Evolutionary conservation across 2,888 invertebrate genomes (phyloP).

Genomic region (Lasioglossum oenotherae): DNA sequence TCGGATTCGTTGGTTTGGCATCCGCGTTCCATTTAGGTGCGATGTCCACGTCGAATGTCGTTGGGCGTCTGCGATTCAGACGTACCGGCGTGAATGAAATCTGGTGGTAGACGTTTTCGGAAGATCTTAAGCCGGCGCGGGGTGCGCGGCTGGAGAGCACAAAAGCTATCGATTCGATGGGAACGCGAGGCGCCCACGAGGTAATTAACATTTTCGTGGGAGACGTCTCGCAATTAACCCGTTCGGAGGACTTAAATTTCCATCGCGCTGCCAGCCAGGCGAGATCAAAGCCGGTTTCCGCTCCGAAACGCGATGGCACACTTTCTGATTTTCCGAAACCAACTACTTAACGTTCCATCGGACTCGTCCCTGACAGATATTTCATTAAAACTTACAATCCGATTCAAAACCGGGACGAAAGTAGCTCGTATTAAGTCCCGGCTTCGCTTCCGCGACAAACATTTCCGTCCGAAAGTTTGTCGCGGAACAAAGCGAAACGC

Average conservation of each 20-base stretch:
- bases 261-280: neutral
- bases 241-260: slow-evolving; percentile 7
- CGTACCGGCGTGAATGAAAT: neutral
- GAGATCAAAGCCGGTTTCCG: slow-evolving; percentile 18
- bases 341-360: slow-evolving; percentile 38
- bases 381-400: slow-evolving; percentile 58
- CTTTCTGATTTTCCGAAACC: slow-evolving; percentile 29
- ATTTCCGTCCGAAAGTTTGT: slow-evolving; percentile 22
- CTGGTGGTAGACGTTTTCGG: neutral
- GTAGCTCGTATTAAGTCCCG: slow-evolving; percentile 28
- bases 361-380: slow-evolving; percentile 33
- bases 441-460: slow-evolving; percentile 16
- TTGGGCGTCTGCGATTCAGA: neutral
- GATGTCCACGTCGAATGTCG: neutral
- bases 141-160: neutral
- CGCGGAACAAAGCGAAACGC: slow-evolving; percentile 4
- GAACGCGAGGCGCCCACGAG: neutral
- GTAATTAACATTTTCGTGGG: slow-evolving; percentile 34
- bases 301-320: neutral
- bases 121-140: neutral
- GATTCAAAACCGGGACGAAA: slow-evolving; percentile 45
- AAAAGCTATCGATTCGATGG: slow-evolving; percentile 22
- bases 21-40: slow-evolving; percentile 6
- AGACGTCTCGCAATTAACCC: slow-evolving; percentile 29
- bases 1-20: neutral